Evolutionary conservation across 2,797 vertebrate species (phyloP), one percentile per base, ranked within the genome.

Genomic region (Poecilia wingei): DNA sequence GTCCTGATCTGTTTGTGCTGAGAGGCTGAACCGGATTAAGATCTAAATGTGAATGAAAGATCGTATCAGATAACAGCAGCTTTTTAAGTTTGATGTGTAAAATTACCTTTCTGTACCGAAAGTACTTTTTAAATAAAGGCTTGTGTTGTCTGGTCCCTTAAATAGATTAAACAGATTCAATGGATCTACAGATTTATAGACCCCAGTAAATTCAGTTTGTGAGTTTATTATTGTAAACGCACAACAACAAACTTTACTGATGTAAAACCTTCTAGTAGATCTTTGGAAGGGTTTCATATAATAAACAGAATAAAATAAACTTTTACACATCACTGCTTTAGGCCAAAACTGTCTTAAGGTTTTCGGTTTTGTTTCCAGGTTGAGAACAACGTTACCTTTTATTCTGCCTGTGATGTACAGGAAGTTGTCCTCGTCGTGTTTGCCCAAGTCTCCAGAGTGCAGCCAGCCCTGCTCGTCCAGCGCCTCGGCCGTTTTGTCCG

Each of bases 401-500:
- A 96, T 96, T 69, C 96, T 93, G 61, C 96, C 96, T 20, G 96
- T 96, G 84, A 97, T 96, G 93, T 84, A 96, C 55, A 96, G 88
- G 87, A 94, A 96, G 72, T 87, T 70, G 0, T 90, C 36, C 28
- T 87, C 6, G 70, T 96, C 94, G 0, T 90, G 80, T 87, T 82
- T 93, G 33, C 96, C 96, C 79, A 96, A 87, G 76, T 97, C 96
- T 82, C 96, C 96, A 12, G 96, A 96, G 89, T 94, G 96, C 72
- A 97, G 94, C 96, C 96, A 97, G 59, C 96, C 96, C 0, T 95
- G 92, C 2, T 85, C 49, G 64, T 96, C 96, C 2, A 97, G 59
- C 1, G 96, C 92, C 78, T 96, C 95, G 0, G 76, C 20, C 0
- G 94, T 96, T 89, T 96, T 95, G 0, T 96, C 94, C 0, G 88